phyloP scores from a whole-genome alignment of 2,797 vertebrate species.

The Simalia tracyae region DNA sequence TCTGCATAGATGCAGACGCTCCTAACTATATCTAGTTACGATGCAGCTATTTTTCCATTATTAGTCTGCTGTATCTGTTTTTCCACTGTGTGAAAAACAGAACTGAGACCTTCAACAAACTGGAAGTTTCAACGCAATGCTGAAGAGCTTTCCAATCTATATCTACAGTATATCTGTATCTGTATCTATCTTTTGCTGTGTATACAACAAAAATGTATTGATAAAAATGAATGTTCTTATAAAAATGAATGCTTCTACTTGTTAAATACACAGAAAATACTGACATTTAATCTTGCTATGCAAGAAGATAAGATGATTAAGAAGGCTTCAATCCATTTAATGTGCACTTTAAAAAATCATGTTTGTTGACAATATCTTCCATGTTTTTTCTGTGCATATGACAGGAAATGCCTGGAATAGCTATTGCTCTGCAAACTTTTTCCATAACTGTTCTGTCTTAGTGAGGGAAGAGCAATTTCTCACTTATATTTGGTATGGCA shows the following conservation, averaged over 20 bases:
- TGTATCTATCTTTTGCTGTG: neutral
- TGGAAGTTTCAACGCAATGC: neutral
- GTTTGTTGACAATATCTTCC: slow-evolving; percentile 53
- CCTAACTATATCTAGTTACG: neutral
- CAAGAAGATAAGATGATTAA: slow-evolving; percentile 57
- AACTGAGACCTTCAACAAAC: neutral
- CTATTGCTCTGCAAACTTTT: slow-evolving; percentile 35
- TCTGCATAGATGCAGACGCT: neutral
- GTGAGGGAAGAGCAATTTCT: slow-evolving; percentile 33
- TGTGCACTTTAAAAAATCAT: slow-evolving; percentile 50
- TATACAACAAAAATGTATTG: neutral
- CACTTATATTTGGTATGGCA: slow-evolving; percentile 39
- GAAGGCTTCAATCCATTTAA: slow-evolving; percentile 51
- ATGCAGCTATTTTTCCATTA: neutral
- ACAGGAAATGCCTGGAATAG: slow-evolving; percentile 46
- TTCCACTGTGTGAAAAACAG: neutral
- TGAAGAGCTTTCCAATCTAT: too few species aligned
- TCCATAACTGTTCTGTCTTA: slow-evolving; percentile 24
- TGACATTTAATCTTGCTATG: slow-evolving; percentile 54
- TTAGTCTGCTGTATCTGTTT: neutral
- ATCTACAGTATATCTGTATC: slow-evolving; percentile 67
- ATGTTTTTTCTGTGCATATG: slow-evolving; percentile 39
- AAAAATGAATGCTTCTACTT: neutral
- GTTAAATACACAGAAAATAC: slow-evolving; percentile 33
- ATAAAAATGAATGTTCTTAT: neutral